Evolutionary conservation across 2,113 vertebrate genomes (phyloP).

Genomic region (Ammospiza nelsoni): DNA sequence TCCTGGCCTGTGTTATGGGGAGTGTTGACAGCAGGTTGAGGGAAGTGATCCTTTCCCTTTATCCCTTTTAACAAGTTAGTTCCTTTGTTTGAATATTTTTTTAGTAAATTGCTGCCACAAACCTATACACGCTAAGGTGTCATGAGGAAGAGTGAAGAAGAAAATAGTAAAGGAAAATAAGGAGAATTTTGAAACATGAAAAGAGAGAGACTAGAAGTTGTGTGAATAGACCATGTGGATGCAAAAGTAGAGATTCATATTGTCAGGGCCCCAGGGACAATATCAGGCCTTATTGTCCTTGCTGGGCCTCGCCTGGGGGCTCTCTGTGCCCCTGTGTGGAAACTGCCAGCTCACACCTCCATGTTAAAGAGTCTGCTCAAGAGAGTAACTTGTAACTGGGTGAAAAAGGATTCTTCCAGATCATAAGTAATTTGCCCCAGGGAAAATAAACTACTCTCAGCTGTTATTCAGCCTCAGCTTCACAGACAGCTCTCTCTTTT

Average conservation of each 20-base stretch:
- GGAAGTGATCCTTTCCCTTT: neutral
- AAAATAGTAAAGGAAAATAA: neutral
- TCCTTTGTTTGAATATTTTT: neutral
- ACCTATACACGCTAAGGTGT: neutral
- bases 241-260: neutral
- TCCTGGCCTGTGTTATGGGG: neutral
- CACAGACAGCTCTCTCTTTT: neutral
- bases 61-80: neutral
- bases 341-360: neutral
- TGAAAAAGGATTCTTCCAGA: neutral
- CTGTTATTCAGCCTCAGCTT: neutral
- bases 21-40: neutral
- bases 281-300: neutral
- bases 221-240: neutral
- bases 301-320: neutral
- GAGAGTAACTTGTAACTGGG: neutral
- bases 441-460: neutral
- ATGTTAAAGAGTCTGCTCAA: neutral
- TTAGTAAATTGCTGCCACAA: neutral
- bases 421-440: neutral
- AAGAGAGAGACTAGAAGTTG: neutral
- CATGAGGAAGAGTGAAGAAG: neutral
- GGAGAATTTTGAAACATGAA: neutral
- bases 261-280: neutral
- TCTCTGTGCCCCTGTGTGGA: neutral